These are phyloP conservation scores for Drosophila lacicola DNA, from an alignment of 2,888 invertebrate species.

Conservation along the genomic window DNA sequence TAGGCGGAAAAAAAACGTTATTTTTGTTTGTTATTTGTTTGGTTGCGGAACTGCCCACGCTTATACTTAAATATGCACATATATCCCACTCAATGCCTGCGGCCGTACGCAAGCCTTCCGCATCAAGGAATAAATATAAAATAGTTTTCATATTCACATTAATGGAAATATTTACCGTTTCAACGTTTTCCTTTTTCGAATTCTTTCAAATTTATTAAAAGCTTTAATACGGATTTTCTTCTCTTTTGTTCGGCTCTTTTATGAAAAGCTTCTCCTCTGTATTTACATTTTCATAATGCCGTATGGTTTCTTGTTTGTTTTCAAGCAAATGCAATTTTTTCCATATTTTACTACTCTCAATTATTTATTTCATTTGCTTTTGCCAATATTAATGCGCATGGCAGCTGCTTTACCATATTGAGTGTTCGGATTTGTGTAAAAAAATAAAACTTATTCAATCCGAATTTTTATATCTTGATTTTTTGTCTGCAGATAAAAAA, in stretches of 20 bases:
- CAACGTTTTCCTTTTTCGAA: slow-evolving; percentile 1
- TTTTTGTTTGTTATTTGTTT: slow-evolving; percentile 16
- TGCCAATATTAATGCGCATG: slow-evolving; percentile 7
- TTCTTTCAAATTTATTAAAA: slow-evolving; percentile 24
- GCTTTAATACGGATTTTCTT: slow-evolving; percentile 24
- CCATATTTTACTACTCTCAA: slow-evolving; percentile 14
- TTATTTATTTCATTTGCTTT: slow-evolving; percentile 22
- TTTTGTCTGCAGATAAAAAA: not conserved
- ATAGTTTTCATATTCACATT: slow-evolving; percentile 49
- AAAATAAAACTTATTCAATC: not conserved
- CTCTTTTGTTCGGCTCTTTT: slow-evolving; percentile 1
- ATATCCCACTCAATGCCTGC: slow-evolving; percentile 23
- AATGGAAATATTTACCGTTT: slow-evolving; percentile 16
- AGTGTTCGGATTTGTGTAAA: not conserved
- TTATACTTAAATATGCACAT: not conserved
- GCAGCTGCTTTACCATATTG: not conserved
- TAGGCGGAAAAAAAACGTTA: slow-evolving; percentile 24
- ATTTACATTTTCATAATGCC: slow-evolving; percentile 27
- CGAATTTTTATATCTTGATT: slow-evolving; percentile 3
- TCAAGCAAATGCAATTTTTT: slow-evolving; percentile 61
- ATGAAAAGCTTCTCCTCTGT: slow-evolving; percentile 24
- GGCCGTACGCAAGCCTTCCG: slow-evolving; percentile 11
- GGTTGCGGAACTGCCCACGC: slow-evolving; percentile 8
- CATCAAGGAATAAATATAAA: slow-evolving; percentile 42
- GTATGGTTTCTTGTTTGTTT: slow-evolving; percentile 19